Evolutionary conservation across 1,140 invertebrate species (phyloP).

Genomic region (Macrobrachium nipponense): DNA sequence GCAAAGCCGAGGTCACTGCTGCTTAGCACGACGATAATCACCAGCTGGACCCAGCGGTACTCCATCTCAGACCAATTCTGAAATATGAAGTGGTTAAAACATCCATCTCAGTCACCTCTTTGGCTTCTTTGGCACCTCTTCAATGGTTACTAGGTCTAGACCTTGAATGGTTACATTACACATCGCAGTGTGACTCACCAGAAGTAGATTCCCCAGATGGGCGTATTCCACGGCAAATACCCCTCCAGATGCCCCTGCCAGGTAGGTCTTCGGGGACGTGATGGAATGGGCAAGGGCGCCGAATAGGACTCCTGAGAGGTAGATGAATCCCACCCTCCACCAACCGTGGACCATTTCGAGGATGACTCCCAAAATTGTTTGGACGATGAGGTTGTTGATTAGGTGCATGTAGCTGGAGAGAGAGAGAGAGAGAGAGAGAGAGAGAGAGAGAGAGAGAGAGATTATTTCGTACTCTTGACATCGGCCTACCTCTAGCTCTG

Average conservation of each 20-base stretch:
- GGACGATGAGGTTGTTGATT: constrained; percentile 71
- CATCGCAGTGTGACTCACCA: constrained; percentile 67
- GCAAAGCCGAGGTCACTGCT: constrained; percentile 83
- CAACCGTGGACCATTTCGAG: constrained; percentile 87
- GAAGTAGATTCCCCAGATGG: constrained; percentile 92
- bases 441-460: no score
- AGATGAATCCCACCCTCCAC: constrained; percentile 79
- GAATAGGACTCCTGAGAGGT: constrained; percentile 74
- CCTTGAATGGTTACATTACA: no score
- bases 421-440: background rate
- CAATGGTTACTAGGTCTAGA: no score
- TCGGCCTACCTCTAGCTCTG: no score
- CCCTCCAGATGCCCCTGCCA: constrained; percentile 95
- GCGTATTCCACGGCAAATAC: constrained; percentile 96
- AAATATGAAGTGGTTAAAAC: no score
- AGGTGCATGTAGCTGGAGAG: constrained; percentile 67
- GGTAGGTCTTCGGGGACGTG: constrained; percentile 75
- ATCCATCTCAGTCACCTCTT: no score
- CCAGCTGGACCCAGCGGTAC: constrained; percentile 81
- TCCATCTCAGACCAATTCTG: constrained; percentile 92
- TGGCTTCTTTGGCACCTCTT: no score
- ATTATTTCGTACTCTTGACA: background rate
- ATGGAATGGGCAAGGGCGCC: constrained; percentile 72
- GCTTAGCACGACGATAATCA: constrained; percentile 81
- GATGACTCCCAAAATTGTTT: constrained; percentile 78